Evolutionary conservation across 2,888 invertebrate species (phyloP).

Genomic region (Chrysolina americana): DNA sequence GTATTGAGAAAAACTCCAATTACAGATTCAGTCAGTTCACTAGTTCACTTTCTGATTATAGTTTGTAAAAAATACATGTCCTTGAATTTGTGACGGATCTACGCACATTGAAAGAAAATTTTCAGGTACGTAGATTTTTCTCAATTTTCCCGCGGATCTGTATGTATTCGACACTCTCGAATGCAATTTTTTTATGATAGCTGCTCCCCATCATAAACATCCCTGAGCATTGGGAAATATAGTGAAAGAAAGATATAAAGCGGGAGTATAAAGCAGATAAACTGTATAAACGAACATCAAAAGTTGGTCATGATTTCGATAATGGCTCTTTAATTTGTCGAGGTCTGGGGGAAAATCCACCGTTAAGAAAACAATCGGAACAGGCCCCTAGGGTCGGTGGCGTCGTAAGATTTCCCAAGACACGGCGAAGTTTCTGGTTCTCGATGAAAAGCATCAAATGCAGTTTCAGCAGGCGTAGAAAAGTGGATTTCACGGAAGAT

Average conservation of each 20-base stretch:
- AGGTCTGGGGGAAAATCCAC: slow-evolving; percentile 20
- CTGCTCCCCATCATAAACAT: neutral
- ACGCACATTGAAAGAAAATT: too few relatives aligned
- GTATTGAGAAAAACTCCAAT: too few relatives aligned
- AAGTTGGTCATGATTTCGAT: slow-evolving; percentile 13
- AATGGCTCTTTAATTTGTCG: slow-evolving; percentile 24
- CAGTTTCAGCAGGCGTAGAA: slow-evolving; percentile 16
- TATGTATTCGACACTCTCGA: neutral
- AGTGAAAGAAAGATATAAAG: neutral
- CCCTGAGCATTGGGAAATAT: neutral
- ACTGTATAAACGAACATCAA: slow-evolving; percentile 12
- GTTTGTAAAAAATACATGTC: too few relatives aligned
- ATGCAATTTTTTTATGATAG: neutral
- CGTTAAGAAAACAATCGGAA: slow-evolving; percentile 18
- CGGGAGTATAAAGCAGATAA: slow-evolving; percentile 7
- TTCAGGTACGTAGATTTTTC: too few relatives aligned
- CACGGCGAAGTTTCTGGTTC: slow-evolving; percentile 5
- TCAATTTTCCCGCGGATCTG: too few relatives aligned
- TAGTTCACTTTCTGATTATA: too few relatives aligned
- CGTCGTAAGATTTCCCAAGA: slow-evolving; percentile 12
- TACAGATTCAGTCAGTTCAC: too few relatives aligned
- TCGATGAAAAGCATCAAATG: slow-evolving; percentile 22
- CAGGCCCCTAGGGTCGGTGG: neutral
- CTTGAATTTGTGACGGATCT: too few relatives aligned
- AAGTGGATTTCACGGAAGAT: slow-evolving; percentile 21